Base-by-base conservation (phyloP, 2,797 vertebrate species). In the Emys orbicularis region DNA sequence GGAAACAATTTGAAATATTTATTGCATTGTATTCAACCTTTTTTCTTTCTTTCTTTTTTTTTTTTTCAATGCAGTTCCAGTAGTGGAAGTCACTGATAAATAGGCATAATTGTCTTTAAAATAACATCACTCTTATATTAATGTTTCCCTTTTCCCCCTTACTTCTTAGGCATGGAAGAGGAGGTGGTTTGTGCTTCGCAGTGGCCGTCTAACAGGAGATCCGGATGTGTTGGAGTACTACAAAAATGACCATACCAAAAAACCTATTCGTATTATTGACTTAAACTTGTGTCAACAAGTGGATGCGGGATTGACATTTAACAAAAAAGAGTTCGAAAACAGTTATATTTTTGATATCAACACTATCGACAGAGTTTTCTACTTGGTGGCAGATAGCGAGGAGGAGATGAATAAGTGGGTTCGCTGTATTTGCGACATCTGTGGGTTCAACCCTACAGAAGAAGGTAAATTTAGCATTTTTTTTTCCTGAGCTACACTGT, bases 381-480 rank as follows among this genome's bases (percentile, higher is more conserved):
- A 99, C 98, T 98, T 99, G 98, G 99, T 99, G 96, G 99, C 99
- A 47, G 99, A 99, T 98, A 99, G 99, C 0, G 99, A 99, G 97
- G 99, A 99, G 94, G 99, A 99, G 96, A 99, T 99, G 99, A 99
- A 99, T 98, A 99, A 99, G 99, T 99, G 99, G 99, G 99, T 99
- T 91, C 99, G 99, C 95, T 99, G 98, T 97, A 99, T 99, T 98
- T 99, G 99, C 87, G 99, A 99, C 97, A 99, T 99, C 98, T 99
- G 99, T 98, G 99, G 99, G 96, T 99, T 99, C 96, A 99, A 99
- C 97, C 99, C 99, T 97, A 99, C 99, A 34, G 99, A 99, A 94
- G 99, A 99, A 49, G 99, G 99, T 99, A 98, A 98, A 98, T 93
- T 59, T 56, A 74, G 3, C 13, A 89, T 65, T 1, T 52, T 80